These are phyloP conservation scores for Torymus auratus DNA, from an alignment of 2,888 invertebrate genomes.

Conservation along the genomic window DNA sequence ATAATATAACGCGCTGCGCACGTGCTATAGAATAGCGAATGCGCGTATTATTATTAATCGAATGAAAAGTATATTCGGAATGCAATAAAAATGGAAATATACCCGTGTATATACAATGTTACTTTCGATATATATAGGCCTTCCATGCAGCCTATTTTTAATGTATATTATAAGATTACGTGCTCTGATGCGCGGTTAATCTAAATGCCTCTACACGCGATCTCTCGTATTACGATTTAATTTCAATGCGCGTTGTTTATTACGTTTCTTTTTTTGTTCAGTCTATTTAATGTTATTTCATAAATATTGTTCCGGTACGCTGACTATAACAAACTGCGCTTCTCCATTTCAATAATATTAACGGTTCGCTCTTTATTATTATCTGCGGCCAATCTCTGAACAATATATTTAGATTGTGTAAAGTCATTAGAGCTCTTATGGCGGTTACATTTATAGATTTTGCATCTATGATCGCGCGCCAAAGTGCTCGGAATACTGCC, in stretches of 20 bases:
- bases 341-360: no score
- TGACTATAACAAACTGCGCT: neutral
- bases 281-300: neutral
- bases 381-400: no score
- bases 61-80: neutral
- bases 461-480: no score
- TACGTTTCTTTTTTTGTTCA: neutral
- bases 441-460: no score
- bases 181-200: slow-evolving; percentile 10
- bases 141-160: neutral
- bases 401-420: no score
- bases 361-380: no score
- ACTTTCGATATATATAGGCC: slow-evolving; percentile 4
- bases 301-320: slow-evolving; percentile 10
- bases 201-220: neutral
- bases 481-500: no score
- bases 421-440: no score
- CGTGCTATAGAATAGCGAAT: neutral
- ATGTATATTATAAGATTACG: neutral
- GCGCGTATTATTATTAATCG: neutral
- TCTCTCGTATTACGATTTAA: slow-evolving; percentile 10
- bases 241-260: slow-evolving; percentile 14
- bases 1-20: neutral
- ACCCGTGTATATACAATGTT: neutral
- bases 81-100: neutral